phyloP scores from a whole-genome alignment of 1,140 invertebrate genomes.

The Neuroterus valhalla region DNA sequence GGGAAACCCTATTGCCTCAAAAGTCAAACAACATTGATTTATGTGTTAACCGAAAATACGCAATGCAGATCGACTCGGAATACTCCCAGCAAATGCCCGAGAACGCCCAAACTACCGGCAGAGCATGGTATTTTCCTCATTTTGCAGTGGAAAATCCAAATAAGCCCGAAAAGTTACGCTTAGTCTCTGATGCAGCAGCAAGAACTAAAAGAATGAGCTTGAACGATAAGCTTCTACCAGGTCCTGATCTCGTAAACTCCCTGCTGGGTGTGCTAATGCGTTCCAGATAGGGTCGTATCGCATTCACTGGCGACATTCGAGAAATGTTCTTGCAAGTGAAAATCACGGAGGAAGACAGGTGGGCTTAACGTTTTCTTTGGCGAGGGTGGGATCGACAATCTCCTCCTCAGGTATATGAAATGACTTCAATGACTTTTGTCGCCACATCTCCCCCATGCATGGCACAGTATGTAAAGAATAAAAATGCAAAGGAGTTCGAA shows the following conservation, averaged over 20 bases:
- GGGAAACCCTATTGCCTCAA: constrained; percentile 43
- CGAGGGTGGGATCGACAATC: constrained; percentile 18
- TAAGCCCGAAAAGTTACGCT: constrained; percentile 54
- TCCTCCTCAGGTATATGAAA: constrained; percentile 44
- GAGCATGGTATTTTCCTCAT: constrained; percentile 61
- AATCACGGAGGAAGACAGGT: constrained; percentile 52
- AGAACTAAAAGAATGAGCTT: constrained; percentile 38
- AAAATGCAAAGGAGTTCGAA: constrained; percentile 49
- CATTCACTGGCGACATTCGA: constrained; percentile 58
- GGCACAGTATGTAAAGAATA: constrained; percentile 55
- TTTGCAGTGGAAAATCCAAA: constrained; percentile 54
- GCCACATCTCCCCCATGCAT: constrained; percentile 56
- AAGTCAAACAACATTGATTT: constrained; percentile 20
- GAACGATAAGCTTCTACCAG: constrained; percentile 37
- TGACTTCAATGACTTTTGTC: constrained; percentile 64
- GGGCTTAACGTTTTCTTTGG: constrained; percentile 58
- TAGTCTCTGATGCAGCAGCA: constrained; percentile 57
- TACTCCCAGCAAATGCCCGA: constrained; percentile 36
- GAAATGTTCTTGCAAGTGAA: constrained; percentile 67
- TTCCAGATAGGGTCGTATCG: constrained; percentile 54
- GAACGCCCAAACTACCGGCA: neutral
- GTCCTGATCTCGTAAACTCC: constrained; percentile 54
- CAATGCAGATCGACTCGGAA: constrained; percentile 34
- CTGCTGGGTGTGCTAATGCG: constrained; percentile 57
- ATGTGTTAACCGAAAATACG: constrained; percentile 36